Percentiles rank a stretch among this genome's conserved stretches.
Conservation (phyloP, 2,113 vertebrate species). For the Alosa alosa region DNA sequence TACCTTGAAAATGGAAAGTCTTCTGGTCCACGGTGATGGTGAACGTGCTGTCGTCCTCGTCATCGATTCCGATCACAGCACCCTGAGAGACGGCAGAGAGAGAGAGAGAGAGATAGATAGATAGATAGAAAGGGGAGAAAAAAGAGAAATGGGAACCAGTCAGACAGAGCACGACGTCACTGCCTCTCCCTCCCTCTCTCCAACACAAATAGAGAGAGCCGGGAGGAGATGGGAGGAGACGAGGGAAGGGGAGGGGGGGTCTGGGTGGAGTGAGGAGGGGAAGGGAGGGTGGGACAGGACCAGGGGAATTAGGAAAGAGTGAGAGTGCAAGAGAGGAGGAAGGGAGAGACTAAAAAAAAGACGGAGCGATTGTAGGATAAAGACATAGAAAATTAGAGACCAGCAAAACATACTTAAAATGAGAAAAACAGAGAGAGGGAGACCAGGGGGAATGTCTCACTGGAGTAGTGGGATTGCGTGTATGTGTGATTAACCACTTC, state of each 20-base stretch:
- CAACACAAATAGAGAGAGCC: not conserved
- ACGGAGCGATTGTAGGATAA: constrained; percentile 15
- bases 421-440: not conserved
- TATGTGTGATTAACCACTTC: constrained; percentile 14
- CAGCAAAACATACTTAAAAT: constrained; percentile 16
- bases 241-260: constrained; percentile 30
- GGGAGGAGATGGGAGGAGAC: not conserved
- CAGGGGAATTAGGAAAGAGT: constrained; percentile 47
- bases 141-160: constrained; percentile 69
- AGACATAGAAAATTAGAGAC: too few species aligned
- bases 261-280: constrained; percentile 39
- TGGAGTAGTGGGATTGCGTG: not conserved
- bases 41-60: constrained; percentile 99
- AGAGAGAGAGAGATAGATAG: not conserved
- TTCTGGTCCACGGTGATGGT: constrained; percentile 99
- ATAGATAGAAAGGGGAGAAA: not conserved
- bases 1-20: constrained; percentile 99
- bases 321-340: constrained; percentile 33
- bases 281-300: constrained; percentile 40
- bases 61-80: constrained; percentile 99
- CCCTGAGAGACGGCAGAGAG: constrained; percentile 69
- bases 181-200: constrained; percentile 33
- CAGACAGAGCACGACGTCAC: constrained; percentile 86
- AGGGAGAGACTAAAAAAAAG: constrained; percentile 49
- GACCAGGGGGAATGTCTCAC: not conserved